Conservation (phyloP, 2,888 invertebrate species). For the Morpho deidamia region DNA sequence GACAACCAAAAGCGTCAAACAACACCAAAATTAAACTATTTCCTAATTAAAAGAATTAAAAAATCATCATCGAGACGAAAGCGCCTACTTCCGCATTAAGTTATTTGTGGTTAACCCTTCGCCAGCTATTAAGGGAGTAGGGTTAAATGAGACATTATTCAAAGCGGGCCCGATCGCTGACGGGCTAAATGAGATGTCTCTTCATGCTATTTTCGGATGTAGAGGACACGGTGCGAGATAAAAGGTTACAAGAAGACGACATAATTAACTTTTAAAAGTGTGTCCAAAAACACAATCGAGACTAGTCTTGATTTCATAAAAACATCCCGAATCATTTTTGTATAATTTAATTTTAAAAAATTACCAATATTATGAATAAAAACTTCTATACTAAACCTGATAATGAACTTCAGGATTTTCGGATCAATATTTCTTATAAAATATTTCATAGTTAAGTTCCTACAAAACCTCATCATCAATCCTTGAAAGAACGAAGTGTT, state of each 20-base stretch:
- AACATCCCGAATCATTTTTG: neutral
- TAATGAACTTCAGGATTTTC: too few relatives aligned
- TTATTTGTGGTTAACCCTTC: constrained; percentile 77
- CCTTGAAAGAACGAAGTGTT: too few relatives aligned
- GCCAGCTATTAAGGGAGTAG: constrained; percentile 70
- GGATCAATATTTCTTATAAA: too few relatives aligned
- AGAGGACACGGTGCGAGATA: constrained; percentile 32
- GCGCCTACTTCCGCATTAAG: constrained; percentile 67
- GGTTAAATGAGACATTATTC: constrained; percentile 77
- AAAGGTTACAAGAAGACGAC: constrained; percentile 26
- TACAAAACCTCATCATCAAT: too few relatives aligned
- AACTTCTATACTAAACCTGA: too few relatives aligned
- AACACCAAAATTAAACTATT: constrained; percentile 72
- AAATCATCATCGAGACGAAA: constrained; percentile 48
- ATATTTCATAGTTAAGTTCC: too few relatives aligned
- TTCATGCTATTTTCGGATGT: constrained; percentile 67
- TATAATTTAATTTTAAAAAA: too few relatives aligned
- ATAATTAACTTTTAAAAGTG: constrained; percentile 29
- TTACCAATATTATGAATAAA: neutral
- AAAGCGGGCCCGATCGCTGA: constrained; percentile 60
- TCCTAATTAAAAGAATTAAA: constrained; percentile 77
- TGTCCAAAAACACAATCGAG: constrained; percentile 15
- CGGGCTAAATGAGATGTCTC: constrained; percentile 75
- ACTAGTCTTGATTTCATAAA: neutral
- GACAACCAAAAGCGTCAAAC: constrained; percentile 42